Conservation (phyloP, 2,113 vertebrate species). For the Gavialis gangeticus region DNA sequence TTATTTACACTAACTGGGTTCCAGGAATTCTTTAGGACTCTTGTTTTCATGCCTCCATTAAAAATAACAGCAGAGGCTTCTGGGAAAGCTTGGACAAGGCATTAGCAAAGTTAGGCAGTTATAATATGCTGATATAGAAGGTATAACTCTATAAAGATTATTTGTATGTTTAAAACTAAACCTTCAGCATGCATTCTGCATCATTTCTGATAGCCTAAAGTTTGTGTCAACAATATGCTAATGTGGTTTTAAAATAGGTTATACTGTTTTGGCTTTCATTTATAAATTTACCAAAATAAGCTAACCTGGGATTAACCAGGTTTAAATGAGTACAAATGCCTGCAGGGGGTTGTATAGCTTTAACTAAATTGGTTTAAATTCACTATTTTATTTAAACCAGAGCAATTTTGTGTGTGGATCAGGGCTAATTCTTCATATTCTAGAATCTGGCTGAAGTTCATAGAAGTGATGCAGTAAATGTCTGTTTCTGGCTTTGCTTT, state of each 20-base stretch:
- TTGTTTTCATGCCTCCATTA: no score
- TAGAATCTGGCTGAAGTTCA: not conserved
- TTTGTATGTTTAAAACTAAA: no score
- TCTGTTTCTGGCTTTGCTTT: not conserved
- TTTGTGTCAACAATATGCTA: no score
- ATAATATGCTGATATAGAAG: not conserved
- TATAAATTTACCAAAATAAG: not conserved
- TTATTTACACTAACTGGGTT: no score
- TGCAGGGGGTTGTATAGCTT: not conserved
- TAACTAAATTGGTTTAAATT: not conserved
- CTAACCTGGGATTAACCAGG: not conserved
- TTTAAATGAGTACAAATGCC: accelerated
- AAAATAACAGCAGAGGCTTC: no score
- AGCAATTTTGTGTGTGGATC: not conserved
- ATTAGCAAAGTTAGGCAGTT: no score
- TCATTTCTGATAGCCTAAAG: no score
- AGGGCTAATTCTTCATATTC: not conserved
- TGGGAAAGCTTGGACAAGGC: no score
- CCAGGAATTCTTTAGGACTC: no score
- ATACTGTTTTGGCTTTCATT: not conserved
- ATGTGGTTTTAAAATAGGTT: not conserved
- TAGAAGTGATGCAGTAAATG: not conserved
- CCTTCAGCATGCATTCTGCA: no score
- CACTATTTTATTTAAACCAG: not conserved
- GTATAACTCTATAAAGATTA: not conserved